A percentile compares a stretch with the other conserved stretches of the same genome.
These are phyloP conservation scores for Chrysochloris asiatica DNA, from an alignment of 2,113 vertebrate genomes.

Conservation along the genomic window DNA sequence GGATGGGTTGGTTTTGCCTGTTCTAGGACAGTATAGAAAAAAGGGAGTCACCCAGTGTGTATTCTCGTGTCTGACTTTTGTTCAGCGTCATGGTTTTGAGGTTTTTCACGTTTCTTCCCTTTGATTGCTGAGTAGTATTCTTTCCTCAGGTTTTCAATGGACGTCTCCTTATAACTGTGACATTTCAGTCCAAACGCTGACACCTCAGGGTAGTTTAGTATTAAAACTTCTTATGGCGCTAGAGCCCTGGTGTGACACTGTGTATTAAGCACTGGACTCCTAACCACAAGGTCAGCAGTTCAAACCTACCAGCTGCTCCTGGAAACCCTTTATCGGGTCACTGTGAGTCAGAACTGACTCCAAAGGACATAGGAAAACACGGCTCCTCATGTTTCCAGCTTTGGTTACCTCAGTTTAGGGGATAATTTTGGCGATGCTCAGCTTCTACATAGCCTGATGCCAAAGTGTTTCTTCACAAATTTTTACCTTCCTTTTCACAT, in stretches of 20 bases:
- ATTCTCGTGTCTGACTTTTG: background rate
- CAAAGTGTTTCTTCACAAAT: background rate
- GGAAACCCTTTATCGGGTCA: too few species aligned
- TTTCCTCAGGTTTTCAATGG: background rate
- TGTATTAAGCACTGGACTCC: too few species aligned
- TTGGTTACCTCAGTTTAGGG: constrained; percentile 28
- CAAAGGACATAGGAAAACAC: background rate
- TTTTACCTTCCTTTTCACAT: background rate
- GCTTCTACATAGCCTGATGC: background rate
- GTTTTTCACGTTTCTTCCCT: background rate
- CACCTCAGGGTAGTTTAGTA: background rate
- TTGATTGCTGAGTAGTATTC: background rate
- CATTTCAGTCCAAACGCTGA: constrained; percentile 37
- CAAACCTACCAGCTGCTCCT: too few species aligned
- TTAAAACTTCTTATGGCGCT: too few species aligned
- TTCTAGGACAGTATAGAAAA: background rate
- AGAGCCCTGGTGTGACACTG: too few species aligned
- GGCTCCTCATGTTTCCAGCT: background rate
- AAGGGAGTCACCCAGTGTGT: background rate
- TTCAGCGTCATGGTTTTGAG: background rate
- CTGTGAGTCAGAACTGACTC: too few species aligned
- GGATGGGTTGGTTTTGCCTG: background rate
- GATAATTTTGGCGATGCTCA: constrained; percentile 35
- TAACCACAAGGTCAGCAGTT: too few species aligned
- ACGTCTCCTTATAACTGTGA: constrained; percentile 6